Conservation (phyloP, 2,888 invertebrate genomes). For the Crematogaster levior region DNA sequence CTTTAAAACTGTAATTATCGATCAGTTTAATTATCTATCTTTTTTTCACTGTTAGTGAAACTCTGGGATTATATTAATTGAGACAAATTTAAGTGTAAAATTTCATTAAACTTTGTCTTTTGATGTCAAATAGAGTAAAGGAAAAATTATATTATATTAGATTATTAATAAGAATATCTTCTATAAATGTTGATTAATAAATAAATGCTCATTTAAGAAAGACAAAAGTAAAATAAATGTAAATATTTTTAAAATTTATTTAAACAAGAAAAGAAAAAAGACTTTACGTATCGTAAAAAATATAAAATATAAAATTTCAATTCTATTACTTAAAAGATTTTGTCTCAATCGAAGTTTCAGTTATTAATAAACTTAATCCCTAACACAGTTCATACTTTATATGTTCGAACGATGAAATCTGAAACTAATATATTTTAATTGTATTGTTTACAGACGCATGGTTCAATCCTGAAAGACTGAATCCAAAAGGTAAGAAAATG, state of each 20-base stretch:
- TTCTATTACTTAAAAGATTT: constrained; percentile 19
- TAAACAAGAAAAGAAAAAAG: background rate
- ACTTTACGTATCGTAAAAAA: background rate
- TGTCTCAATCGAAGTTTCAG: background rate
- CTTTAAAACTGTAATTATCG: background rate
- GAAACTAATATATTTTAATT: constrained; percentile 79
- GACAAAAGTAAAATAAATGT: background rate
- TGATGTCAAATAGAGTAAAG: background rate
- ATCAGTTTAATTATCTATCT: too few relatives aligned
- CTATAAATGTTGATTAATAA: background rate
- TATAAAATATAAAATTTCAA: too few relatives aligned
- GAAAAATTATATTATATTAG: background rate
- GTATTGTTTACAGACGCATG: constrained; percentile 94
- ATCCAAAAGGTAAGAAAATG: constrained; percentile 93
- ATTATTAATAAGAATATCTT: background rate
- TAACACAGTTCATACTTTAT: background rate
- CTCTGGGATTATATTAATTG: constrained; percentile 3
- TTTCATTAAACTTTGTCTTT: background rate
- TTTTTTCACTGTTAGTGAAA: background rate
- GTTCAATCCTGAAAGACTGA: constrained; percentile 96
- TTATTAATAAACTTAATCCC: background rate
- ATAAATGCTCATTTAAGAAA: background rate
- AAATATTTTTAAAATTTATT: constrained; percentile 12
- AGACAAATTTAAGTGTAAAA: background rate
- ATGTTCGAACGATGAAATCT: background rate